Percentiles rank a stretch among this genome's conserved stretches.
Conservation (phyloP, 2,888 invertebrate species). For the Andrena flavipes region DNA sequence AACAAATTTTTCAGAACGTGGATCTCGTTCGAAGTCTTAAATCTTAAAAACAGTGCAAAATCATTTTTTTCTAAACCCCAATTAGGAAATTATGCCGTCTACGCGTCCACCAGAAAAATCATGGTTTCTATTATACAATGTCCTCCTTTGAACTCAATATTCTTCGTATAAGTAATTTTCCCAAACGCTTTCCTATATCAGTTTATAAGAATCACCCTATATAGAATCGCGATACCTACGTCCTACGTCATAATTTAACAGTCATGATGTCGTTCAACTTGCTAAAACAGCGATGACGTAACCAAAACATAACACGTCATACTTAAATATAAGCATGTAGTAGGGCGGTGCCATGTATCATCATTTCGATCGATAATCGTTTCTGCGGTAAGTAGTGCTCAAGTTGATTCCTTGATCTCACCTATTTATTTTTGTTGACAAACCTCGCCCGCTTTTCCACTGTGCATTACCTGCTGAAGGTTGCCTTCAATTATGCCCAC, state of each 20-base stretch:
- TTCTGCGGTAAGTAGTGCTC: constrained; percentile 33
- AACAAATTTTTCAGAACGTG: too few relatives aligned
- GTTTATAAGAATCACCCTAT: neutral
- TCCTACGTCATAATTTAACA: constrained; percentile 22
- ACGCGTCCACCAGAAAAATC: too few relatives aligned
- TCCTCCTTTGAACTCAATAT: neutral
- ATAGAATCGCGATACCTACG: neutral
- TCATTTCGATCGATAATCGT: constrained; percentile 61
- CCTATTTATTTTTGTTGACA: constrained; percentile 5
- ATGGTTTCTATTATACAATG: neutral
- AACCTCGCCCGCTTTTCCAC: constrained; percentile 10
- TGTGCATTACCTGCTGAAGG: constrained; percentile 21
- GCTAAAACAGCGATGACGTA: constrained; percentile 51
- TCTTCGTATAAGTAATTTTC: neutral
- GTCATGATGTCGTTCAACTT: neutral
- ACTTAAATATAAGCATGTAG: constrained; percentile 64
- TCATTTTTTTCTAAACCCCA: too few relatives aligned
- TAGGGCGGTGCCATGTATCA: constrained; percentile 62
- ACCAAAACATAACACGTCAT: constrained; percentile 49
- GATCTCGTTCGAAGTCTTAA: too few relatives aligned
- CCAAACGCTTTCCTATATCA: neutral
- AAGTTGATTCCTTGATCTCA: constrained; percentile 17
- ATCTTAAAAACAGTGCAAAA: too few relatives aligned
- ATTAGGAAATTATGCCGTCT: too few relatives aligned
- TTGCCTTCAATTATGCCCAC: neutral